Conservation (phyloP, 2,797 vertebrate species). For the Pelochelys cantorii region DNA sequence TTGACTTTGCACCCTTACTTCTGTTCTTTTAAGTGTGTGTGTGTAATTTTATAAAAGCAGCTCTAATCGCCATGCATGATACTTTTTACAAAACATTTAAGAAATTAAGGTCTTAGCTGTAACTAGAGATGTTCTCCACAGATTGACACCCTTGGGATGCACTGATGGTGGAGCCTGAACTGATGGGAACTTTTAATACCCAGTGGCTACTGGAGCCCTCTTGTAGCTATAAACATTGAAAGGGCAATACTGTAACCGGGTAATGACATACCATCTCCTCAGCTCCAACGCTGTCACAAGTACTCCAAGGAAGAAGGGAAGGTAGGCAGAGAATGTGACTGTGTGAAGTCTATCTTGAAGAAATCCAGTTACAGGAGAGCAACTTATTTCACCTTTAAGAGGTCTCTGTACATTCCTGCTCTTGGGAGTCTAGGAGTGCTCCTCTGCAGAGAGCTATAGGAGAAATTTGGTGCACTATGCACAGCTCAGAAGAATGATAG, state of each 20-base stretch:
- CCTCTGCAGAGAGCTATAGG: background rate
- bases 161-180: fast-evolving
- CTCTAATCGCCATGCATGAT: too few species aligned
- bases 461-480: background rate
- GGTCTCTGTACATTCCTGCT: background rate
- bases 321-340: background rate
- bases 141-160: background rate
- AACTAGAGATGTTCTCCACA: background rate
- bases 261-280: background rate
- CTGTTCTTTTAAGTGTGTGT: background rate
- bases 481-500: background rate
- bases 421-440: background rate
- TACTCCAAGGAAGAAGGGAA: background rate
- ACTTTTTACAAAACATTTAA: background rate
- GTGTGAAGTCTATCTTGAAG: fast-evolving
- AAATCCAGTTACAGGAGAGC: slow-evolving; percentile 1
- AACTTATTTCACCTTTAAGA: background rate
- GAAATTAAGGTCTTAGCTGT: background rate
- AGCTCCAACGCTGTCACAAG: background rate
- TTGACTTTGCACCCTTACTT: background rate
- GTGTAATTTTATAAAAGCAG: too few species aligned
- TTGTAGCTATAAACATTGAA: background rate
- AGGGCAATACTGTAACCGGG: slow-evolving; percentile 41
- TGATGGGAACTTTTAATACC: background rate
- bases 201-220: background rate